Base-by-base conservation (phyloP, 1,140 invertebrate genomes). In the Drosophila baimaii region DNA sequence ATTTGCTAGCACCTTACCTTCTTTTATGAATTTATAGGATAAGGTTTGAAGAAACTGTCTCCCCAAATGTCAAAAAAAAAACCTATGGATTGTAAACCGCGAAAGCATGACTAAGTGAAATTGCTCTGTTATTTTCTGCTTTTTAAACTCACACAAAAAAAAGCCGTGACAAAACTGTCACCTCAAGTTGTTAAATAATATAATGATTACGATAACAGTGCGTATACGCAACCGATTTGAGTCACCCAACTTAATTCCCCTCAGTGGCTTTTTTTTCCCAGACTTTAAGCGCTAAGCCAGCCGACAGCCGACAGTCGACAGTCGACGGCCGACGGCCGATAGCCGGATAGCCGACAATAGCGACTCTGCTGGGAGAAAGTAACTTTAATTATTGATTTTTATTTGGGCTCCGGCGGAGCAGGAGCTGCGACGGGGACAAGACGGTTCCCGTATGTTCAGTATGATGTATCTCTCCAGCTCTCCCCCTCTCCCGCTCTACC, bases 311-410 rank as follows among this genome's bases (percentile, higher is more conserved):
- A 25, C 33, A 35, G 33, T 4, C 31, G 31, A 0, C 31, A 12
- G 31, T 5, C 47, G 25, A 37, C 54, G n/a, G 31, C 4, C 47
- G 8, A 8, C 49, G 8, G 47, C 13, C 44, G 44, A 25, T 12
- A 35, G 33, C 10, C 31, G 31, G n/a, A 0, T 12, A 12, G 31
- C 12, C 47, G 25, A 37, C 54, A 39, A 59, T 41, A 17, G 19
- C 25, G 27, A 52, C 37, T 52, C 55, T 15, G 15, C 33, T 29
- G 55, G 31, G 61, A 63, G 25, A 39, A 61, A 41, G 55, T 37
- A 54, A 69, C 73, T 77, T 77, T 77, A 77, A 77, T 59, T 77
- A 77, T 77, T 55, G 74, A 77, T 77, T 77, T 77, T 77, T 51
- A 63, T 47, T 55, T 21, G 44, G 61, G 35, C 39, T 37, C 25